Evolutionary conservation across 2,888 invertebrate species (phyloP), one percentile per base, ranked within the genome.

Genomic region (Villa cingulata): DNA sequence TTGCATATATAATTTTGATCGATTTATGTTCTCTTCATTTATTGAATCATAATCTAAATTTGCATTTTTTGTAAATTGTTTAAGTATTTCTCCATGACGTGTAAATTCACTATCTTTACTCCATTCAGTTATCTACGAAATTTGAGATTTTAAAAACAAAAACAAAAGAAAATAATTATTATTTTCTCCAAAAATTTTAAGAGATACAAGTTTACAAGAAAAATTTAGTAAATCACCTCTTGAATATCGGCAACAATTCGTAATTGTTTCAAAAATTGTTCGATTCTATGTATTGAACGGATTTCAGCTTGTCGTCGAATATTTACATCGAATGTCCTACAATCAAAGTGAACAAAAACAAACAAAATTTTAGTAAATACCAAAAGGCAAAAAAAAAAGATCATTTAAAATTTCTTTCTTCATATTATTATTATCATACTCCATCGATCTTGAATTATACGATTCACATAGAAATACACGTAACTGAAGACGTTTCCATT

Each of bases 401-500:
- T n/a, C 17, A 16, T 19, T 18, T 36, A 16, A 41, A 23, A 37
- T 4, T 15, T 36, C 12, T n/a, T 23, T 7, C 4, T n/a, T 19
- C 6, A 16, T 39, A 12, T 9, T 32, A 12, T 32, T 14, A 32
- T 32, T 12, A 3, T 12, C 29, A 32, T 32, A 32, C 29, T 32
- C 29, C 29, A 32, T 52, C 34, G 49, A 55, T 15, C 51, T 56
- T 61, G 16, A 57, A 18, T 61, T 62, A 41, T 59, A 61, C n/a
- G 70, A 68, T 53, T 83, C 86, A 56, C 92, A 88, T 48, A 91
- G 75, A 64, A 90, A 90, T 42, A 94, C 83, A 32, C 98, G 74
- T 48, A 98, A 74, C n/a, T 80, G 77, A 56, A 88, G 70, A 56
- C 81, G 81, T 59, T 86, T 88, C 94, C 94, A 95, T 53, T 83